Conservation (phyloP, 2,113 vertebrate species). For the Felis chaus region DNA sequence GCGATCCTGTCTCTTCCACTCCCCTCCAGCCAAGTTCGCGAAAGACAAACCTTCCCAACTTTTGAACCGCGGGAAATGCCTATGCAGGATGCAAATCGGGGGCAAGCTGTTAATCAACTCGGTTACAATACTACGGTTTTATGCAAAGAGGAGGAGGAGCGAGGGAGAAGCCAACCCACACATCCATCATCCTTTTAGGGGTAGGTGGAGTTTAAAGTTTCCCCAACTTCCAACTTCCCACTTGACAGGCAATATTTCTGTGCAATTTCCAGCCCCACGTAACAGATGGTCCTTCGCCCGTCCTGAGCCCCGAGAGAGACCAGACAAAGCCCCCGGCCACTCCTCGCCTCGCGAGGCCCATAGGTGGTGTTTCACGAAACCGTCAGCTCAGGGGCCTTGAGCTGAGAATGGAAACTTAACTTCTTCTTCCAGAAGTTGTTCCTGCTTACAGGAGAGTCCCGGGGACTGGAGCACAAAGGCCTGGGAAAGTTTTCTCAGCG, state of each 20-base stretch:
- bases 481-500: constrained; percentile 63
- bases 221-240: constrained; percentile 74
- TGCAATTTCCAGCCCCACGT: constrained; percentile 68
- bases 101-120: constrained; percentile 7
- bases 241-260: constrained; percentile 82
- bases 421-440: constrained; percentile 50
- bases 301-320: neutral
- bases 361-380: constrained; percentile 3
- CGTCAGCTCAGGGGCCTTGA: constrained; percentile 40
- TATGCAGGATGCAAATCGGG: neutral
- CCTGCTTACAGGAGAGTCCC: constrained; percentile 27
- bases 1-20: neutral
- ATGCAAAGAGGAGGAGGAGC: constrained; percentile 53
- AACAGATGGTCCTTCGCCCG: constrained; percentile 75
- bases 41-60: constrained; percentile 16
- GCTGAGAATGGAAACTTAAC: constrained; percentile 54
- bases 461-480: constrained; percentile 61
- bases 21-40: constrained; percentile 6
- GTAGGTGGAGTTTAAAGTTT: constrained; percentile 75
- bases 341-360: neutral
- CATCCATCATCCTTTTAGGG: constrained; percentile 74
- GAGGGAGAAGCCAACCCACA: constrained; percentile 53
- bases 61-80: neutral
- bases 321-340: constrained; percentile 63
- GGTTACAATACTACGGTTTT: constrained; percentile 39